A percentile compares a stretch with the other conserved stretches of the same genome.
phyloP scores from a whole-genome alignment of 2,888 invertebrate species.

The Watsonalla binaria region DNA sequence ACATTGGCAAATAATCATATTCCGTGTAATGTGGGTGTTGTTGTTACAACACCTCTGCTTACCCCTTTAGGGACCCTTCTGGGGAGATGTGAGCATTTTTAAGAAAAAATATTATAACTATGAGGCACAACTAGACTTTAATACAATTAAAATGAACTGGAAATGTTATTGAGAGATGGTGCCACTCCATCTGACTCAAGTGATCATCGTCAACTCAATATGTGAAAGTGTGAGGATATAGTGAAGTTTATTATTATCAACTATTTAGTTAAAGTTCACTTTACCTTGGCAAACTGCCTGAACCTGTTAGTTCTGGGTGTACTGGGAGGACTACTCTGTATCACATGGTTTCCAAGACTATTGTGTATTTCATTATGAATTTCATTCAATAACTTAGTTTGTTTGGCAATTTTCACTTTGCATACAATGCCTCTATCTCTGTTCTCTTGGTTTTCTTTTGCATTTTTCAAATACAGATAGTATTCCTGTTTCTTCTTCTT shows the following conservation, averaged over 20 bases:
- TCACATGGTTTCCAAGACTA: slow-evolving; percentile 19
- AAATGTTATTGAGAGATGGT: too few relatives aligned
- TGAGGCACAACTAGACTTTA: too few relatives aligned
- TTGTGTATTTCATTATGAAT: slow-evolving; percentile 51
- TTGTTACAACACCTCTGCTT: too few relatives aligned
- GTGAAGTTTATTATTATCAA: neutral
- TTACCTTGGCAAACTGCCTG: slow-evolving; percentile 61
- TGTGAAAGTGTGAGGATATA: neutral
- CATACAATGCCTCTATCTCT: slow-evolving; percentile 29
- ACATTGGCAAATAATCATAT: too few relatives aligned
- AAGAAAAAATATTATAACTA: too few relatives aligned
- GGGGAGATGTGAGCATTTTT: too few relatives aligned
- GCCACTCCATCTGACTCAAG: too few relatives aligned
- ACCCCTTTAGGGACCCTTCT: too few relatives aligned
- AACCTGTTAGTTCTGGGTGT: slow-evolving; percentile 65
- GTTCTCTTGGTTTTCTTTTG: slow-evolving; percentile 62
- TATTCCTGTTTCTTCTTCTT: slow-evolving; percentile 45
- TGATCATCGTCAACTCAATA: neutral
- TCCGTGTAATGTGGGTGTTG: too few relatives aligned
- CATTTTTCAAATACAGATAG: slow-evolving; percentile 39
- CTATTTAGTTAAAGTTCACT: neutral
- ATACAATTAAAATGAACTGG: too few relatives aligned
- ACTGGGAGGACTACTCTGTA: slow-evolving; percentile 45
- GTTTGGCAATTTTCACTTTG: slow-evolving; percentile 26
- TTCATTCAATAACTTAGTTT: slow-evolving; percentile 46